These are phyloP conservation scores for Gortyna flavago DNA, from an alignment of 2,888 invertebrate species.

Conservation along the genomic window DNA sequence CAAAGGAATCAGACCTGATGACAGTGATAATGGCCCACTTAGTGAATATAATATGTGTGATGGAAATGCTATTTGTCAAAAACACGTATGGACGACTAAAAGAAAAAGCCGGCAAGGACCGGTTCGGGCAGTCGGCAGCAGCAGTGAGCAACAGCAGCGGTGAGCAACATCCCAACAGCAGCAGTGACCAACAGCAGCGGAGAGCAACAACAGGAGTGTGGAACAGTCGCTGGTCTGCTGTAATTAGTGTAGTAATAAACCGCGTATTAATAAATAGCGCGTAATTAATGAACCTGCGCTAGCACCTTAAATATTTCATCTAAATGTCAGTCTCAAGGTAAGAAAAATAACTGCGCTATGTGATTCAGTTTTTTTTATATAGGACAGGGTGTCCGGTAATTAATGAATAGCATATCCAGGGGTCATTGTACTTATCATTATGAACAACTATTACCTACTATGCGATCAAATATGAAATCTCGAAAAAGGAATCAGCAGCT, in stretches of 20 bases:
- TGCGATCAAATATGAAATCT: no score
- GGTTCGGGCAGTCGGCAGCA: not conserved
- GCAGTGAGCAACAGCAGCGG: not conserved
- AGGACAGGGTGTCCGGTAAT: no score
- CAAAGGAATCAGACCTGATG: not conserved
- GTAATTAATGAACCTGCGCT: not conserved
- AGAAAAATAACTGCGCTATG: not conserved
- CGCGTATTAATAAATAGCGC: not conserved
- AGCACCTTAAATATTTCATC: not conserved
- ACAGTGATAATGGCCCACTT: not conserved
- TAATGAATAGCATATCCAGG: no score
- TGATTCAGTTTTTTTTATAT: not conserved
- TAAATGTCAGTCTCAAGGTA: not conserved
- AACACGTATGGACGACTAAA: conserved; percentile 20
- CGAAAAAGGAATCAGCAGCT: no score
- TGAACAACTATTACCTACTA: no score
- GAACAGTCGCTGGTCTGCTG: not conserved
- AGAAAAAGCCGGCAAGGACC: not conserved
- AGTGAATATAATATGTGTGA: conserved; percentile 19
- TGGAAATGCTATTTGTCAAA: conserved; percentile 37
- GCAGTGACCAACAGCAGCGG: not conserved
- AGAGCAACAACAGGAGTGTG: no score
- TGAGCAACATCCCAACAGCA: not conserved
- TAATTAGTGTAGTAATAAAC: not conserved
- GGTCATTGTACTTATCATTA: no score